Evolutionary conservation across 2,888 invertebrate genomes (phyloP).

Genomic region (Parelbella ahira): DNA sequence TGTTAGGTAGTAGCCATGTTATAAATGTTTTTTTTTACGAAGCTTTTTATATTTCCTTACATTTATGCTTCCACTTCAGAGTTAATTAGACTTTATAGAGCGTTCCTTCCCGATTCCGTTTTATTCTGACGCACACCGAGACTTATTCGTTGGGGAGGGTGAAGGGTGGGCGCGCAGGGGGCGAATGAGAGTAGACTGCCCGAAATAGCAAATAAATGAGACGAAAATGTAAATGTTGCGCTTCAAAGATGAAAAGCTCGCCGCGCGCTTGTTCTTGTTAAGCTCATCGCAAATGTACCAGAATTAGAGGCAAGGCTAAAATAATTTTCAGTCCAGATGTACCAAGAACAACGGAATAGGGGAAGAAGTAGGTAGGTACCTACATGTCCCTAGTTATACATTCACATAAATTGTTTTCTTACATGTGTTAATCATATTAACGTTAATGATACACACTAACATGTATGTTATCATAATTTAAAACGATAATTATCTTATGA

Average conservation of each 20-base stretch:
- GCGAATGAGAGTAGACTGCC: slow-evolving; percentile 50
- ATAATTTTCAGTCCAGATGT: slow-evolving; percentile 75
- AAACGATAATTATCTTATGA: no score
- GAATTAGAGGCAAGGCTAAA: slow-evolving; percentile 74
- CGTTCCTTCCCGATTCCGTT: slow-evolving; percentile 78
- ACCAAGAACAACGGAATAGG: slow-evolving; percentile 33
- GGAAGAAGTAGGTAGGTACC: slow-evolving; percentile 8
- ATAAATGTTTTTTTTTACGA: slow-evolving; percentile 56
- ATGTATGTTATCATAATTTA: no score
- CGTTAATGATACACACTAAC: no score
- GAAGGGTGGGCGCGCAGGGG: slow-evolving; percentile 42
- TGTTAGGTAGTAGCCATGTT: slow-evolving; percentile 31
- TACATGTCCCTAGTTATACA: slow-evolving; percentile 2
- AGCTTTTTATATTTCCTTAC: slow-evolving; percentile 71
- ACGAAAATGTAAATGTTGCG: slow-evolving; percentile 81
- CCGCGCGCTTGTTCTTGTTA: slow-evolving; percentile 73
- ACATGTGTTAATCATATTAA: no score
- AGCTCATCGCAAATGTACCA: slow-evolving; percentile 79
- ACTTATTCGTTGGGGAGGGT: slow-evolving; percentile 73
- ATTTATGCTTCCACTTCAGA: slow-evolving; percentile 76
- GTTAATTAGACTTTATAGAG: slow-evolving; percentile 81
- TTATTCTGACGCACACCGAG: slow-evolving; percentile 73
- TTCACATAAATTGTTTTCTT: no score
- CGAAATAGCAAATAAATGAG: slow-evolving; percentile 81
- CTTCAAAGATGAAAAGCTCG: slow-evolving; percentile 79